Evolutionary conservation across 2,888 invertebrate species (phyloP), one percentile per base, ranked within the genome.

Genomic region (Sisyra terminalis): DNA sequence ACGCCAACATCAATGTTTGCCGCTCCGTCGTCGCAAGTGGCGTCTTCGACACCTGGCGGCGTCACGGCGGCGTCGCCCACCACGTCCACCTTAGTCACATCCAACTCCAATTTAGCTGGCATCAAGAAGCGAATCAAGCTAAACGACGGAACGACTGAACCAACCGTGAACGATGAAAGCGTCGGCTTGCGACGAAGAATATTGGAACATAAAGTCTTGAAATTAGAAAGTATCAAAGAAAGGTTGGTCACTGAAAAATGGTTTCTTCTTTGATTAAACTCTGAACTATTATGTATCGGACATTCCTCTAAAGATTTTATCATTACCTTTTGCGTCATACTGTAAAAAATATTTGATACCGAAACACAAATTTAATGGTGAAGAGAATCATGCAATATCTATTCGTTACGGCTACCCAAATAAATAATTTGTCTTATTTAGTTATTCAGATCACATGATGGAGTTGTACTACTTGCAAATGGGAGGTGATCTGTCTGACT

Each of bases 401-500:
- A n/a, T n/a, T n/a, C n/a, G n/a, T n/a, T n/a, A n/a, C n/a, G n/a
- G n/a, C n/a, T n/a, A n/a, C n/a, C n/a, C n/a, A n/a, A n/a, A n/a
- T 6, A 29, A 16, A 44, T 16, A 16, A 17, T n/a, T 7, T 39
- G 24, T 29, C 46, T 44, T 41, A 44, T 57, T 41, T 55, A 70
- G 43, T 17, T 43, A 43, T 11, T 16, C 13, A 14, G 85, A 86
- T 59, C 77, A 80, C 64, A 73, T 80, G 52, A 75, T 83, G 52
- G 90, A 92, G 67, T 69, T 84, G 55, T 92, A 80, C 68, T 90
- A 84, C 65, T 73, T 92, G 53, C 84, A 87, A 65, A 76, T 75
- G 53, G 83, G 83, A 52, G 86, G 87, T 48, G 86, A 87, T 65
- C 76, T 90, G 70, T 78, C 88, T 75, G 92, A 93, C 60, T 86